phyloP scores from a whole-genome alignment of 2,113 vertebrate species.

The Odocoileus hemionus region DNA sequence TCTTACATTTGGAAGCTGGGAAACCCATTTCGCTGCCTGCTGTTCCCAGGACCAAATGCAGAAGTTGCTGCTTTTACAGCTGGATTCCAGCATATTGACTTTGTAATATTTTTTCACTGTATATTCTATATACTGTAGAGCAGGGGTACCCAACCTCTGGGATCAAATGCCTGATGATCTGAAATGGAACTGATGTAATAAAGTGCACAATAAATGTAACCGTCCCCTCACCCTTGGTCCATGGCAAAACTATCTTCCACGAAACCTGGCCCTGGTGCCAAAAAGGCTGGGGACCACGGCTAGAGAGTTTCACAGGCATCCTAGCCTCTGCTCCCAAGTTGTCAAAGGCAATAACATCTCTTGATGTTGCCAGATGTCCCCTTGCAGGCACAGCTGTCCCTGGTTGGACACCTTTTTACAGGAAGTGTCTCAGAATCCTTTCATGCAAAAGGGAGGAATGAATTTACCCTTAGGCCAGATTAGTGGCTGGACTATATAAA shows the following conservation, averaged over 20 bases:
- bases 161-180: neutral
- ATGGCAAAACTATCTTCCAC: neutral
- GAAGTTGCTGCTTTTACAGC: neutral
- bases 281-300: neutral
- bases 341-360: neutral
- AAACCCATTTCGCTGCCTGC: neutral
- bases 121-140: neutral
- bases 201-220: neutral
- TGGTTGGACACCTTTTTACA: neutral
- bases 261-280: neutral
- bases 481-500: neutral
- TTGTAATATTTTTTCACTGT: neutral
- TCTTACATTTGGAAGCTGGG: neutral
- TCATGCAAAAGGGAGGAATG: neutral
- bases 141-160: neutral
- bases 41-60: neutral
- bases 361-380: neutral
- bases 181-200: neutral
- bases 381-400: neutral
- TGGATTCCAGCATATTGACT: neutral
- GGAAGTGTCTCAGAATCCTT: neutral
- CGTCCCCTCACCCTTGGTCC: neutral
- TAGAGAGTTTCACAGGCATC: neutral
- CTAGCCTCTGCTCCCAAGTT: neutral
- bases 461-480: neutral